A percentile compares a stretch with the other conserved stretches of the same genome.
Conservation (phyloP, 2,113 vertebrate species). For the Chaetodon auriga region DNA sequence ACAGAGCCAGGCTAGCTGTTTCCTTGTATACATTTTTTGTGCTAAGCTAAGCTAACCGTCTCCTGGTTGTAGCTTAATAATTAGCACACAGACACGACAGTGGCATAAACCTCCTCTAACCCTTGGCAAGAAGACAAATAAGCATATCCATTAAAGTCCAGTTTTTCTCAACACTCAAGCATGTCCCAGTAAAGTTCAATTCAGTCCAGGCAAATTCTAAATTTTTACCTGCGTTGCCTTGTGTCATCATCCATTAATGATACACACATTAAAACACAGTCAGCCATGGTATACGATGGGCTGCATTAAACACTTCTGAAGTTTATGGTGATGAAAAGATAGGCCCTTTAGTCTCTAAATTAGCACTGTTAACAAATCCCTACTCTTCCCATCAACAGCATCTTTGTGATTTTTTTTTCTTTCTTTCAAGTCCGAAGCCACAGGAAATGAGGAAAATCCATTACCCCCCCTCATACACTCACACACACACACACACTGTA, state of each 20-base stretch:
- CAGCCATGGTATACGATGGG: slow-evolving; percentile 18
- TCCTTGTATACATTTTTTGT: too few relatives aligned
- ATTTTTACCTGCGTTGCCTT: neutral
- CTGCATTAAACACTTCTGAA: slow-evolving; percentile 30
- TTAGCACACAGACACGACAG: too few relatives aligned
- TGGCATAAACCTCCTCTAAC: too few relatives aligned
- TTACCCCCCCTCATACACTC: slow-evolving; percentile 45
- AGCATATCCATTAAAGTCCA: too few relatives aligned
- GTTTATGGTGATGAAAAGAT: slow-evolving; percentile 44
- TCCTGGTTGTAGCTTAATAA: too few relatives aligned
- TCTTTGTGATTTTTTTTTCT: slow-evolving; percentile 40
- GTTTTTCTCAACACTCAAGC: neutral
- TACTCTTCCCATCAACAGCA: slow-evolving; percentile 40
- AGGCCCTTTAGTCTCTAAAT: slow-evolving; percentile 35
- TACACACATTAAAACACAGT: slow-evolving; percentile 10
- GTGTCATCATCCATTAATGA: neutral
- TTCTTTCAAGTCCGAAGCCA: slow-evolving; percentile 72
- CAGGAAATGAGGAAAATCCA: slow-evolving; percentile 77
- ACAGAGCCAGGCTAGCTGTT: too few relatives aligned
- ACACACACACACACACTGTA: slow-evolving; percentile 17
- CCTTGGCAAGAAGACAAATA: too few relatives aligned
- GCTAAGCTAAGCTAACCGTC: too few relatives aligned
- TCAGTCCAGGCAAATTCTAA: neutral
- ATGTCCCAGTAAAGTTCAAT: neutral
- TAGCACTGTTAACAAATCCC: slow-evolving; percentile 66